Evolutionary conservation across 64 coral and sea anemone species (phyloP), one percentile per base, ranked within the genome.

Genomic region (Platygyra sinensis): DNA sequence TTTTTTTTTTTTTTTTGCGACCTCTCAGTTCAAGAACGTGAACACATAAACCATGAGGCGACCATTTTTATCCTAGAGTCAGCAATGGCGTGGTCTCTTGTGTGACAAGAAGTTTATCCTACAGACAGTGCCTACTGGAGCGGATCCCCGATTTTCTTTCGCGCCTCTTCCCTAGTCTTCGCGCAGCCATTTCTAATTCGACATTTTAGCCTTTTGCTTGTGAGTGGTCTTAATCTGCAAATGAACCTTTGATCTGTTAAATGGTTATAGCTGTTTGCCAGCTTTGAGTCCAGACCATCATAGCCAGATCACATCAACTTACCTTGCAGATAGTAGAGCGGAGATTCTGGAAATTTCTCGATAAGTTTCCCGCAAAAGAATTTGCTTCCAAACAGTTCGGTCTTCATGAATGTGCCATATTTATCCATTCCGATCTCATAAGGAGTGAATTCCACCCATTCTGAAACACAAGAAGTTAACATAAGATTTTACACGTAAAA

Each of bases 401-500:
- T 76, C 54, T 64, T 91, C 80, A 91, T 85, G 46, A 86, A 91
- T 13, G 89, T 86, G 36, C 89, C 89, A 76, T 91, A 91, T 49
- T 91, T 91, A 64, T 76, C 89, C 89, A 91, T 91, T 13, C 89
- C 89, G 13, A 92, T 86, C 62, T 92, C 90, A 36, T 92, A 92
- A 8, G 90, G 90, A 10, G 83, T 92, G 61, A 92, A 92, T 42
- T 92, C 90, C 17, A 92, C 73, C 90, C 90, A 92, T 86, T 92
- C 90, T 92, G 62, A 79, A 25, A 24, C 46, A 82, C 28, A 33
- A 89, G 15, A 77, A 25, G 16, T 24, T 50, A 20, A 46, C 29
- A n/a, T 10, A 17, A 31, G 5, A 20, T 25, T 12, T 20, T 9
- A 12, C 6, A 72, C 46, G 24, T 7, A 33, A 81, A 14, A 3